Percentiles rank a stretch among this genome's conserved stretches.
Conservation (phyloP, 2,888 invertebrate species). For the Phorcus lineatus region DNA sequence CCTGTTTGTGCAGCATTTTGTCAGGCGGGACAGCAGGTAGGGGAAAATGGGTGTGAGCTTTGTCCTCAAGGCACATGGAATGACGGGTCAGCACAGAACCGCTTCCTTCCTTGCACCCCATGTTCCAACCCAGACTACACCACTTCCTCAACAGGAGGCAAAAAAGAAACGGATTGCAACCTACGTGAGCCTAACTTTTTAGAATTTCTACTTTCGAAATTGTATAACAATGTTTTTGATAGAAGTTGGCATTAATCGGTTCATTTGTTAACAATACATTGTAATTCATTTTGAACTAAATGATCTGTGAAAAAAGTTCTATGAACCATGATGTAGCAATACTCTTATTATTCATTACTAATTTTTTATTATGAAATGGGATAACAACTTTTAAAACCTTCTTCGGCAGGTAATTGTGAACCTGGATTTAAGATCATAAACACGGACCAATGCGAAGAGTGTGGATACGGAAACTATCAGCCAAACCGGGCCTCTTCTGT, state of each 20-base stretch:
- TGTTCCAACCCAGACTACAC: background rate
- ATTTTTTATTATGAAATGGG: too few species aligned
- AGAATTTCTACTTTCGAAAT: too few species aligned
- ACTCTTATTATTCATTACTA: too few species aligned
- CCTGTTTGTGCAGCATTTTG: slow-evolving; percentile 31
- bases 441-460: background rate
- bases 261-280: too few species aligned
- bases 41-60: slow-evolving; percentile 29
- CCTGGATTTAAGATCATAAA: slow-evolving; percentile 6
- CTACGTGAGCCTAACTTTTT: background rate
- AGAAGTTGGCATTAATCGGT: too few species aligned
- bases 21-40: slow-evolving; percentile 35
- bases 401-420: slow-evolving; percentile 24
- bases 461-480: slow-evolving; percentile 11
- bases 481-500: background rate
- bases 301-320: too few species aligned
- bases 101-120: background rate
- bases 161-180: background rate
- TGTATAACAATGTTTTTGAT: too few species aligned
- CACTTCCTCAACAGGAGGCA: background rate
- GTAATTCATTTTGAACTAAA: too few species aligned
- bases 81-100: background rate
- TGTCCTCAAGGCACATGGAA: slow-evolving; percentile 37
- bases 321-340: too few species aligned
- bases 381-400: background rate